Conservation (phyloP, 1,140 invertebrate species). For the Wasmannia auropunctata region DNA sequence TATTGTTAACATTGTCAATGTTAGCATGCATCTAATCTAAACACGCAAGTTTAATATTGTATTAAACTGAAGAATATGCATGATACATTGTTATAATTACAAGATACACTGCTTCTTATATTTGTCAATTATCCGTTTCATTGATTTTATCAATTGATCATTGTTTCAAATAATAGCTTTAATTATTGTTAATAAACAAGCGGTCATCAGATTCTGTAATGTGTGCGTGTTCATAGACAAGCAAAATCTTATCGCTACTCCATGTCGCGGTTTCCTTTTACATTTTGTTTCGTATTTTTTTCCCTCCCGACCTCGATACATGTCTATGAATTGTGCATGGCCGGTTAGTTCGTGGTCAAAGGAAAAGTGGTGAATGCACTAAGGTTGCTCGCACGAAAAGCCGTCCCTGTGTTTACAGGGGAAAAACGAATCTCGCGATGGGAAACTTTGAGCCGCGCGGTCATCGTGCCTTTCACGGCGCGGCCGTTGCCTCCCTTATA, state of each 20-base stretch:
- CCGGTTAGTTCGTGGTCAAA: constrained; percentile 70
- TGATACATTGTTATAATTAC: not conserved
- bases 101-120: not conserved
- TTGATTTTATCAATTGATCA: not conserved
- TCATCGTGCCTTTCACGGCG: not conserved
- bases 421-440: constrained; percentile 27
- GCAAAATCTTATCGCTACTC: constrained; percentile 17
- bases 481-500: not conserved
- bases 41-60: not conserved
- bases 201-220: not conserved
- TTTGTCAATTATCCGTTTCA: not conserved
- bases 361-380: constrained; percentile 61
- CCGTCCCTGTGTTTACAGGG: not conserved
- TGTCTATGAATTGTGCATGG: constrained; percentile 62
- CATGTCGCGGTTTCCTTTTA: constrained; percentile 14
- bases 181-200: not conserved
- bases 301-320: constrained; percentile 47
- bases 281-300: not conserved
- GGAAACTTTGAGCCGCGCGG: not conserved
- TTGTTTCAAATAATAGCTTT: not conserved
- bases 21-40: not conserved
- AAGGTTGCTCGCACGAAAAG: constrained; percentile 65
- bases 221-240: not conserved
- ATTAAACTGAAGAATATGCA: not conserved
- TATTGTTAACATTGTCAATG: not conserved